These are phyloP conservation scores for Diprion similis DNA, from an alignment of 1,140 invertebrate species.

Conservation along the genomic window DNA sequence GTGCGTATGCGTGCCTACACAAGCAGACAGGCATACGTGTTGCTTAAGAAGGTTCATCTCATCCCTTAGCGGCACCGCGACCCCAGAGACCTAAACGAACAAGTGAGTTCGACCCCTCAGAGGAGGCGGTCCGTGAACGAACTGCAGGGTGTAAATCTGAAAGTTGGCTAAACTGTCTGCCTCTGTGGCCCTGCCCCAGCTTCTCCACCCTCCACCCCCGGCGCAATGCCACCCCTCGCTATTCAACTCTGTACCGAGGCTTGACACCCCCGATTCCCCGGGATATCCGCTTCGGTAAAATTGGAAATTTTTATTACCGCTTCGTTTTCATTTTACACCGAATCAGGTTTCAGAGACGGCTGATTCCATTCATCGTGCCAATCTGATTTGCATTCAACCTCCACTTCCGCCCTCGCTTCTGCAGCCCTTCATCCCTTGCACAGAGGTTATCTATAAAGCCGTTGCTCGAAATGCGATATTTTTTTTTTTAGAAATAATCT, in stretches of 20 bases:
- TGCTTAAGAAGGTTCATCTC: slow-evolving; percentile 4
- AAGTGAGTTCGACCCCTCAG: not conserved
- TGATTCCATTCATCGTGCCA: slow-evolving; percentile 4
- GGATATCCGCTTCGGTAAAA: slow-evolving; percentile 24
- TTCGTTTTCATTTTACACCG: slow-evolving; percentile 44
- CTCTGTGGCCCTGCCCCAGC: not conserved
- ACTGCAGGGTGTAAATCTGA: slow-evolving; percentile 5
- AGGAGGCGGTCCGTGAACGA: slow-evolving; percentile 3
- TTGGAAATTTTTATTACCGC: slow-evolving; percentile 44
- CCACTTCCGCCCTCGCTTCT: not conserved
- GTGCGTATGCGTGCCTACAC: not conserved
- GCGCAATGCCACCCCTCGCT: no score
- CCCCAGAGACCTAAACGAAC: not conserved
- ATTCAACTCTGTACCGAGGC: no score
- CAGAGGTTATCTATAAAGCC: no score
- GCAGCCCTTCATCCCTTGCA: no score
- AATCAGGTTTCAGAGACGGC: slow-evolving; percentile 25
- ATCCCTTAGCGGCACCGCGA: not conserved
- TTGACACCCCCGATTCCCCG: not conserved
- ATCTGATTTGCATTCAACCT: slow-evolving; percentile 1
- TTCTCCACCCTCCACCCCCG: no score
- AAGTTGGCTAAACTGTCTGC: slow-evolving; percentile 7
- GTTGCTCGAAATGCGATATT: no score
- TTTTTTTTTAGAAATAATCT: no score
- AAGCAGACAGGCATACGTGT: not conserved